Evolutionary conservation across 2,113 vertebrate genomes (phyloP).

Genomic region (Laticauda colubrina): DNA sequence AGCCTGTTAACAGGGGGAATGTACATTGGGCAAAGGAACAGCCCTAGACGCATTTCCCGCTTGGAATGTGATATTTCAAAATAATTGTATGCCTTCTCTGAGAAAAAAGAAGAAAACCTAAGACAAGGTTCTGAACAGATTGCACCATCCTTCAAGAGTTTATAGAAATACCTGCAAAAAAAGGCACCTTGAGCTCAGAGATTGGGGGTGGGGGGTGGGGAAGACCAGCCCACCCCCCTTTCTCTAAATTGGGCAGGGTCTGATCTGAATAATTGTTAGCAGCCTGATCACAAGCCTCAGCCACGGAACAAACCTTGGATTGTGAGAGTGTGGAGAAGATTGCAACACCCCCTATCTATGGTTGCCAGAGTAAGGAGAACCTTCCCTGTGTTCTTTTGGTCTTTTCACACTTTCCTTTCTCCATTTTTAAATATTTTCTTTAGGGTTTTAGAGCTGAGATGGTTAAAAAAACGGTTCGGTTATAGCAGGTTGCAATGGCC

Average conservation of each 20-base stretch:
- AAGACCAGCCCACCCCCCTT: background rate
- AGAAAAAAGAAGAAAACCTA: background rate
- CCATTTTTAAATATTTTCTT: background rate
- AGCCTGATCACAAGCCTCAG: background rate
- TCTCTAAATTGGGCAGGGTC: background rate
- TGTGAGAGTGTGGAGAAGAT: background rate
- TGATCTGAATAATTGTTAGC: background rate
- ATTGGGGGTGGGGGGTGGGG: background rate
- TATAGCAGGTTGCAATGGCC: background rate
- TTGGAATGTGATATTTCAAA: constrained; percentile 29
- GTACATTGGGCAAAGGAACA: constrained; percentile 38
- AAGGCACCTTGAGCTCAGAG: constrained; percentile 1
- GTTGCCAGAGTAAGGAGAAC: background rate
- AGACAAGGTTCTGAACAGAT: constrained; percentile 3
- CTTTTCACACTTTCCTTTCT: background rate
- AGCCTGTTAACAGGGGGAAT: constrained; percentile 44
- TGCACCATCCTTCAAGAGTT: constrained; percentile 8
- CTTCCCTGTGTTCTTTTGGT: background rate
- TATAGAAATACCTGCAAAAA: constrained; percentile 34
- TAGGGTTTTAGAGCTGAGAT: background rate
- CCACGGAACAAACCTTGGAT: background rate
- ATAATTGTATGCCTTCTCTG: constrained; percentile 30
- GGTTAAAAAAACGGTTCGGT: background rate
- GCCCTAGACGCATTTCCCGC: constrained; percentile 20
- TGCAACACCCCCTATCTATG: too few species aligned